These are phyloP conservation scores for Anolis carolinensis DNA, from an alignment of 2,113 vertebrate genomes.

Conservation along the genomic window DNA sequence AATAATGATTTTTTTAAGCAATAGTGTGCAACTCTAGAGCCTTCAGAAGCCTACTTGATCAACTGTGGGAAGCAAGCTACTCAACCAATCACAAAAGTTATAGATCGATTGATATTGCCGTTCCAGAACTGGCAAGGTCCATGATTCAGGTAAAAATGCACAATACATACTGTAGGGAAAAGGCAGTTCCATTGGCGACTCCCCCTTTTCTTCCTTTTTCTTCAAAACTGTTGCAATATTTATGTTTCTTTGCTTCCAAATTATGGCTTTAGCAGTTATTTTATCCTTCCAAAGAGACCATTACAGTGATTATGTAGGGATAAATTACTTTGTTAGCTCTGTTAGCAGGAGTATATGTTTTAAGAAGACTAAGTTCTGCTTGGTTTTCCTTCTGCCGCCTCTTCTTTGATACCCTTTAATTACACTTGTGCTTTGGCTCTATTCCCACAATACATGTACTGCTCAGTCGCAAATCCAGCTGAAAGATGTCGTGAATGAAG, in stretches of 20 bases:
- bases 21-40: no score
- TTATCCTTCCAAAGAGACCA: neutral
- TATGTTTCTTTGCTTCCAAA: neutral
- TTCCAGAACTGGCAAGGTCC: neutral
- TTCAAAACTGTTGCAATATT: neutral
- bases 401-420: neutral
- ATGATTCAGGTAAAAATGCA: neutral
- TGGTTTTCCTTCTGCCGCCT: neutral
- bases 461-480: neutral
- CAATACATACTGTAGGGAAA: neutral
- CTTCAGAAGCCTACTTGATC: no score
- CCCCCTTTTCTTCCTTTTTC: neutral
- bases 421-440: neutral
- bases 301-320: constrained; percentile 7
- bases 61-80: no score
- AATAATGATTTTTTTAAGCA: no score
- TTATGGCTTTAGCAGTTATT: neutral
- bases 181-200: neutral
- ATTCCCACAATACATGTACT: neutral
- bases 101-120: no score
- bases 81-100: no score
- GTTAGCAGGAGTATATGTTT: constrained; percentile 1
- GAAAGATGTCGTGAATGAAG: neutral
- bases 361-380: neutral
- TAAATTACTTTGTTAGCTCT: constrained; percentile 14